Evolutionary conservation across 2,888 invertebrate genomes (phyloP).

Genomic region (Anticlea derivata): DNA sequence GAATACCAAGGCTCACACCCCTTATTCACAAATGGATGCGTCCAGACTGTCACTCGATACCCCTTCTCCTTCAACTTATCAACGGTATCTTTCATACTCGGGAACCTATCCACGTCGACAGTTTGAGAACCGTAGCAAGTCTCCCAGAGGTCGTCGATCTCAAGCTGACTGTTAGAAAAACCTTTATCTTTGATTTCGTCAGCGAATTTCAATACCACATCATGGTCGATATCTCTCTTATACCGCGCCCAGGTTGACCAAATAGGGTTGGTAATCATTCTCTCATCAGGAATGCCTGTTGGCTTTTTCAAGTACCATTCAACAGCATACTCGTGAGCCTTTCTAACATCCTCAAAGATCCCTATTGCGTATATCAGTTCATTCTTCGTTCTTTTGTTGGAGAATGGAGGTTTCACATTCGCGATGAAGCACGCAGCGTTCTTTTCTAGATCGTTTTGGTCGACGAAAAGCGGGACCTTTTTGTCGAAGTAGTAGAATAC

Average conservation of each 20-base stretch:
- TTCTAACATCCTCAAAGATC: slow-evolving; percentile 80
- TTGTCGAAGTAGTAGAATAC: slow-evolving; percentile 85
- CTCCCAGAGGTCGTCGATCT: slow-evolving; percentile 88
- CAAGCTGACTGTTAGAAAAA: slow-evolving; percentile 81
- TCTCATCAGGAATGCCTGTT: slow-evolving; percentile 77
- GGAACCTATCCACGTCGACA: slow-evolving; percentile 78
- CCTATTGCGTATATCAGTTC: slow-evolving; percentile 85
- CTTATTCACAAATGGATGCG: slow-evolving; percentile 86
- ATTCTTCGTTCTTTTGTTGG: slow-evolving; percentile 62
- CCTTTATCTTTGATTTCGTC: slow-evolving; percentile 75
- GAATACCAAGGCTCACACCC: slow-evolving; percentile 82
- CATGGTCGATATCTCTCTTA: slow-evolving; percentile 79
- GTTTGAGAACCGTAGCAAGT: slow-evolving; percentile 85
- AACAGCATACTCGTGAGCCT: slow-evolving; percentile 85
- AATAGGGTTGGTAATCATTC: slow-evolving; percentile 84
- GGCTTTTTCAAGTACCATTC: slow-evolving; percentile 85
- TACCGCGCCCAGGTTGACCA: slow-evolving; percentile 88
- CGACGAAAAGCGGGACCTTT: slow-evolving; percentile 86
- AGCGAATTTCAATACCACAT: slow-evolving; percentile 75
- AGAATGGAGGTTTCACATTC: slow-evolving; percentile 74
- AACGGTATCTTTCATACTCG: slow-evolving; percentile 78
- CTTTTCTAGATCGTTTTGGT: slow-evolving; percentile 80
- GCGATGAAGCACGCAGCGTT: slow-evolving; percentile 80
- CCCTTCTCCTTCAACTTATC: slow-evolving; percentile 66
- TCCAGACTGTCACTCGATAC: slow-evolving; percentile 85